phyloP scores from a whole-genome alignment of 2,888 invertebrate species.

The Melipona bicolor region DNA sequence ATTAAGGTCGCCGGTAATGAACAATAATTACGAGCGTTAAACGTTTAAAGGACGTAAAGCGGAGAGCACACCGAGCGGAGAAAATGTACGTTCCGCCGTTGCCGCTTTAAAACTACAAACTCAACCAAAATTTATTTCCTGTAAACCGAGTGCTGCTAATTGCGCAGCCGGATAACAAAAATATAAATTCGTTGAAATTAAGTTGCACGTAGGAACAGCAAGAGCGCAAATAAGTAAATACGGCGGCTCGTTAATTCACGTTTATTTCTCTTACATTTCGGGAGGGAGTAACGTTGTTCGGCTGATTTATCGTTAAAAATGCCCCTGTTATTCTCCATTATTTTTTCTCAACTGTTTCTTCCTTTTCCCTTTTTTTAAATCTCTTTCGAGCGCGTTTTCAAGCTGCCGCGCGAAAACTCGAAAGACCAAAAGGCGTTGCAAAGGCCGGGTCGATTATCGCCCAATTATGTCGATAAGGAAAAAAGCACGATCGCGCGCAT shows the following conservation, averaged over 20 bases:
- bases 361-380: too few relatives aligned
- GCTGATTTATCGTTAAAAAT: slow-evolving; percentile 17
- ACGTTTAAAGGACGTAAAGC: slow-evolving; percentile 2
- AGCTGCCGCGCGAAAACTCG: neutral
- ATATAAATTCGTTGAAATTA: slow-evolving; percentile 50
- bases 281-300: slow-evolving; percentile 13
- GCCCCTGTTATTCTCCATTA: neutral
- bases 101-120: slow-evolving; percentile 26
- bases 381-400: too few relatives aligned
- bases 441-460: neutral
- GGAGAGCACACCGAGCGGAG: neutral
- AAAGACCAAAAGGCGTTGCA: neutral
- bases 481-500: slow-evolving; percentile 45
- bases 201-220: slow-evolving; percentile 33
- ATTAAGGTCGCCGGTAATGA: slow-evolving; percentile 44
- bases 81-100: slow-evolving; percentile 19
- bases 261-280: slow-evolving; percentile 32
- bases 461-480: slow-evolving; percentile 25
- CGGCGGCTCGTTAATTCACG: slow-evolving; percentile 49
- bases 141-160: slow-evolving; percentile 26
- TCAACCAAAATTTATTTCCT: slow-evolving; percentile 35
- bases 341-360: neutral
- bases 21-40: slow-evolving; percentile 54
- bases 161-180: slow-evolving; percentile 30
- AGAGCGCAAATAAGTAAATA: slow-evolving; percentile 56